Conservation (phyloP, 1,140 invertebrate genomes). For the Propsilocerus akamusi region DNA sequence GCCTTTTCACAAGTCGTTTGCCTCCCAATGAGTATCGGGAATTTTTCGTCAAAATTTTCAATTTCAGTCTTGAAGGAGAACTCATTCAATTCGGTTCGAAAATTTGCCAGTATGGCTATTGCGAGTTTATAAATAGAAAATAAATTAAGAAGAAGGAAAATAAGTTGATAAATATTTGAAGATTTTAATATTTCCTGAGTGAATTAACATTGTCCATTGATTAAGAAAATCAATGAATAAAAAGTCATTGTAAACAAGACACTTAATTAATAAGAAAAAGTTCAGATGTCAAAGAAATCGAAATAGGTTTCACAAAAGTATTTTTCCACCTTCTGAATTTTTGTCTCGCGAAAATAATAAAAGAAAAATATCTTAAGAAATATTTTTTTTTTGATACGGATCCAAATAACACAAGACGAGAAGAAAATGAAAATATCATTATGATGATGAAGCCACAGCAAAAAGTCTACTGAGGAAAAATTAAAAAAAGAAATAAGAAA, state of each 20-base stretch:
- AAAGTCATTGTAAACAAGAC: neutral
- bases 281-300: too few relatives aligned
- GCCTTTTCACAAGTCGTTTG: too few relatives aligned
- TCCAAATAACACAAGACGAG: neutral
- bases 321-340: too few relatives aligned
- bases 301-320: neutral
- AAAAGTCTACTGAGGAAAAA: neutral
- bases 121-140: neutral
- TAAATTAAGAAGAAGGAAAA: neutral
- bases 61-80: neutral
- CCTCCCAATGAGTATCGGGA: too few relatives aligned
- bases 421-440: neutral
- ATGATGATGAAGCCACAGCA: neutral
- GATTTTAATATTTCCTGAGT: too few relatives aligned
- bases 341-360: neutral
- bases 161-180: neutral
- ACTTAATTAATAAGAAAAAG: neutral
- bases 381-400: neutral
- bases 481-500: neutral
- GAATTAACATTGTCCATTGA: too few relatives aligned
- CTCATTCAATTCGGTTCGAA: neutral
- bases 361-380: neutral
- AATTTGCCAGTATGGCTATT: neutral
- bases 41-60: constrained; percentile 1
- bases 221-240: too few relatives aligned